A percentile compares a stretch with the other conserved stretches of the same genome.
phyloP scores from a whole-genome alignment of 2,113 vertebrate species.

The Bufo gargarizans region DNA sequence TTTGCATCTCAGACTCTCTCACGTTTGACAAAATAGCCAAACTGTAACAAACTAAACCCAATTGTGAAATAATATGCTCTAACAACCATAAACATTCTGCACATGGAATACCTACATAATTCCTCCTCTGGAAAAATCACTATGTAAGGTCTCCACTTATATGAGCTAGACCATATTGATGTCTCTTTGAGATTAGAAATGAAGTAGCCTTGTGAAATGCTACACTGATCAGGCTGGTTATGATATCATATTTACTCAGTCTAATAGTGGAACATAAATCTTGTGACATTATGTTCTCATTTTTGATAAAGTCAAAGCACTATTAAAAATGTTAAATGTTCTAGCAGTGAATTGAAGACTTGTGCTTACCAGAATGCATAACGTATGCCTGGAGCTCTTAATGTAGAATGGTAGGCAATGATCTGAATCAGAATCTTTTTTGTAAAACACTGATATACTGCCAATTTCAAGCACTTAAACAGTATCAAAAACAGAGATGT shows the following conservation, averaged over 20 bases:
- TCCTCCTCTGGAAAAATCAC: not conserved
- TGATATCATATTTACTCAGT: conserved; percentile 32
- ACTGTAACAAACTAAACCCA: conserved; percentile 7
- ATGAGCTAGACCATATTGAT: conserved; percentile 9
- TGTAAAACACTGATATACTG: not conserved
- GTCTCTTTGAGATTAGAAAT: not conserved
- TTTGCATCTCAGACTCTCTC: not conserved
- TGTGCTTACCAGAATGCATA: not conserved
- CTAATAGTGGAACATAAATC: not conserved
- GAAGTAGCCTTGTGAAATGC: not conserved
- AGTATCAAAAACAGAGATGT: not conserved
- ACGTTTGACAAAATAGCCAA: not conserved
- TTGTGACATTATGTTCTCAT: not conserved
- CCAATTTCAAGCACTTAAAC: not conserved
- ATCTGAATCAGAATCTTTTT: not conserved
- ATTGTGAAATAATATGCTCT: conserved; percentile 22
- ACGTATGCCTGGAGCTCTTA: not conserved
- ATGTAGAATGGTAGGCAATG: not conserved
- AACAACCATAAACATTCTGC: conserved; percentile 18
- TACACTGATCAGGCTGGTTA: conserved; percentile 31
- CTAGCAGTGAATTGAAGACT: not conserved
- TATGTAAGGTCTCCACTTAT: not conserved
- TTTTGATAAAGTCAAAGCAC: conserved; percentile 9
- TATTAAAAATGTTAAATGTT: conserved; percentile 4
- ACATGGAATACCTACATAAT: conserved; percentile 21